Base-by-base conservation (phyloP, 2,113 vertebrate species). In the Leucopsar rothschildi region DNA sequence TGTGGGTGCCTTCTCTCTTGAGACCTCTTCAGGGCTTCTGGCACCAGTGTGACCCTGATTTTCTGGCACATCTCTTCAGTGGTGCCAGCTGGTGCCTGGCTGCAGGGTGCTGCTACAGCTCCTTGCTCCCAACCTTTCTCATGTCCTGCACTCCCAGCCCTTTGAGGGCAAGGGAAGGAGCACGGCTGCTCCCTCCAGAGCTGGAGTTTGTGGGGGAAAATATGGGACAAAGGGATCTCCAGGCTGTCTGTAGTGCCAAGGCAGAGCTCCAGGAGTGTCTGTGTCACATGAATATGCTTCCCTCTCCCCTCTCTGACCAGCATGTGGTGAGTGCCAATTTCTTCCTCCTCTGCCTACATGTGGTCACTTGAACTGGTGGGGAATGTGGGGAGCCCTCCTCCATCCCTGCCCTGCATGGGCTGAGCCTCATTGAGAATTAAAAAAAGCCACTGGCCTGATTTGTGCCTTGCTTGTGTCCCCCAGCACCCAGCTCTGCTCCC, bases 281-380 rank as follows among this genome's bases (percentile, higher is more conserved):
- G 3, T 27, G 5, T 55, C 15, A 25, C 21, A 23, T 8, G 5
- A 57, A 66, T 13, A 7, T 3, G 3, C 14, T 37, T n/a, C 5
- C 0, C 7, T 44, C 45, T 63, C 29, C 19, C 29, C 2, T 8
- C 15, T 33, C 78, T 33, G 9, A 52, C 12, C 2, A 3, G 5
- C 31, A 33, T 15, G 77, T 77, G 28, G 13, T 7, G 3, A 11
- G 27, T 77, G 84, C 39, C 52, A 70, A 29, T 49, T 16, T 81
- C 42, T 59, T 85, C 60, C 37, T 88, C 50, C 52, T 91, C 56
- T 83, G 40, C n/a, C 23, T 0, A 1, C 44, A n/a, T 0, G 0
- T 40, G 12, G 40, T 5, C 53, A 45, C 17, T 29, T 63, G 60
- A 39, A 50, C 11, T n/a, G 22, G 37, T 1, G 2, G 23, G 23